These are phyloP conservation scores for Callopanchax toddi DNA, from an alignment of 2,113 vertebrate species.

Conservation along the genomic window DNA sequence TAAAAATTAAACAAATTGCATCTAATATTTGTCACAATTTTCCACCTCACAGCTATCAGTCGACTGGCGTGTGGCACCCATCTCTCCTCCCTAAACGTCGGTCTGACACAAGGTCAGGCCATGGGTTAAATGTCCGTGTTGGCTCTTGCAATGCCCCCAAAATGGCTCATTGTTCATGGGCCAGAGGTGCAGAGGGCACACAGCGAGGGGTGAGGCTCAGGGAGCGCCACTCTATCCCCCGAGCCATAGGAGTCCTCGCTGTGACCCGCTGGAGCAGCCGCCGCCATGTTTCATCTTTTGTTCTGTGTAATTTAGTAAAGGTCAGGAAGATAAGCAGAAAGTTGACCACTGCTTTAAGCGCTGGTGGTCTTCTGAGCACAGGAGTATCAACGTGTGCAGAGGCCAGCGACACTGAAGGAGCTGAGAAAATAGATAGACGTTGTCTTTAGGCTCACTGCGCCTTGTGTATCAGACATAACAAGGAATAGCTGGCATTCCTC, in stretches of 20 bases:
- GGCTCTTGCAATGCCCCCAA: conserved; percentile 57
- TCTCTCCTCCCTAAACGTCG: conserved; percentile 52
- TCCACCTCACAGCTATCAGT: conserved; percentile 36
- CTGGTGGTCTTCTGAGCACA: conserved; percentile 56
- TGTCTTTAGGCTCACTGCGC: conserved; percentile 50
- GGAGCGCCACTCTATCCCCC: conserved; percentile 36
- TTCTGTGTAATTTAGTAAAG: conserved; percentile 56
- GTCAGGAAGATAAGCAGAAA: conserved; percentile 69
- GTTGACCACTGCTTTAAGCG: conserved; percentile 55
- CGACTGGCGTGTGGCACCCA: conserved; percentile 47
- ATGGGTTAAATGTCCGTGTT: conserved; percentile 70
- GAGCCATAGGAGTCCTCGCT: conserved; percentile 64
- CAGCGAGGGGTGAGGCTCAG: conserved; percentile 54
- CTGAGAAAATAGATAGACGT: conserved; percentile 64
- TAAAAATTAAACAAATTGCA: conserved; percentile 31
- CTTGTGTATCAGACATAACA: conserved; percentile 72
- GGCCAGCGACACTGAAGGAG: conserved; percentile 61
- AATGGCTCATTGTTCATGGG: conserved; percentile 72
- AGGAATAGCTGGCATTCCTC: conserved; percentile 63
- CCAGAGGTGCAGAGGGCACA: conserved; percentile 54
- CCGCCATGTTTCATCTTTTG: conserved; percentile 70
- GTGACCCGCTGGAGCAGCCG: conserved; percentile 47
- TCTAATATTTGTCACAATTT: conserved; percentile 21
- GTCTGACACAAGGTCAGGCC: conserved; percentile 67
- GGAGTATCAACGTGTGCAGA: conserved; percentile 38